Evolutionary conservation across 2,888 invertebrate species (phyloP).

Genomic region (Dynastes hyllus): DNA sequence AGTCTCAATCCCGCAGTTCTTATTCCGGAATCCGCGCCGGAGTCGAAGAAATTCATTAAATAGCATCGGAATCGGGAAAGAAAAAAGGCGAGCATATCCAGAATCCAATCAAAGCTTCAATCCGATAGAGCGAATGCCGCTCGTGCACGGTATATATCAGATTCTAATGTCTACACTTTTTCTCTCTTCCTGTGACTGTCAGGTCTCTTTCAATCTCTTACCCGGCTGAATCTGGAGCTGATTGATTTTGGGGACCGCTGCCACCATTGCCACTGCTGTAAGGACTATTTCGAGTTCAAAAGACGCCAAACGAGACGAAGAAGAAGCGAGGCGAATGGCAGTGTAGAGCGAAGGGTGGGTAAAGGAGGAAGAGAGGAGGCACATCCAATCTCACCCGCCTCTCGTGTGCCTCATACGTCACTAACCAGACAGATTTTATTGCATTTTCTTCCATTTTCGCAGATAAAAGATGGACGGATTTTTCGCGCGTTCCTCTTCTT

Average conservation of each 20-base stretch:
- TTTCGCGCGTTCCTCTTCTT: constrained; percentile 37
- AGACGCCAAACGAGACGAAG: constrained; percentile 47
- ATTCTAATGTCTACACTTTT: constrained; percentile 61
- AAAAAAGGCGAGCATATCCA: constrained; percentile 57
- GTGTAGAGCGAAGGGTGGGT: constrained; percentile 42
- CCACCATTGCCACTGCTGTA: constrained; percentile 36
- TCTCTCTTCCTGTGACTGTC: constrained; percentile 59
- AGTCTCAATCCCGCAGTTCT: constrained; percentile 23
- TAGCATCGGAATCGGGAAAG: constrained; percentile 53
- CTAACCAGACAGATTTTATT: constrained; percentile 69
- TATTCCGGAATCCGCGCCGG: constrained; percentile 35
- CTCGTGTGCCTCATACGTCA: constrained; percentile 69
- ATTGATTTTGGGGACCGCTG: constrained; percentile 60
- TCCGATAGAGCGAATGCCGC: constrained; percentile 55
- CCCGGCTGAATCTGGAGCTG: constrained; percentile 60
- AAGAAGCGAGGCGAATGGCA: constrained; percentile 26
- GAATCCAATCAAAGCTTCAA: constrained; percentile 66
- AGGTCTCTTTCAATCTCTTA: constrained; percentile 62
- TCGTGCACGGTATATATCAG: constrained; percentile 59
- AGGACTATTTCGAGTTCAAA: constrained; percentile 49
- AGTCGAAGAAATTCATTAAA: constrained; percentile 56
- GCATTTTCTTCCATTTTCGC: constrained; percentile 76
- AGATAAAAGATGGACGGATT: constrained; percentile 87
- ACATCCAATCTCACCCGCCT: constrained; percentile 68
- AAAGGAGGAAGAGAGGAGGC: constrained; percentile 58